Evolutionary conservation across 2,113 vertebrate species (phyloP).

Genomic region (Callionymus lyra): DNA sequence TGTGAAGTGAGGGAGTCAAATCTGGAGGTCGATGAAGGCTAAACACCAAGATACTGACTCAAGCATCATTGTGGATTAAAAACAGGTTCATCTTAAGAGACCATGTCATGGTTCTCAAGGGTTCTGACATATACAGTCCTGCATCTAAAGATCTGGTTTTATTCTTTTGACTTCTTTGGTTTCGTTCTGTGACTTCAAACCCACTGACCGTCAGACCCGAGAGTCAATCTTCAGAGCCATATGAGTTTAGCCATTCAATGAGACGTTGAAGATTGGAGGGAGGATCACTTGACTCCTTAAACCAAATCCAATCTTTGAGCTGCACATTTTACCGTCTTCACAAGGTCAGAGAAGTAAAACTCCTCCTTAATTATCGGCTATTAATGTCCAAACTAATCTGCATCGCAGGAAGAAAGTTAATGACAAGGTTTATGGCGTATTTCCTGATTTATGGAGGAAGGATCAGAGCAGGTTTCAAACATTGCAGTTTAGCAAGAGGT

Average conservation of each 20-base stretch:
- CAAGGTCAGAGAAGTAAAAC: conserved; percentile 48
- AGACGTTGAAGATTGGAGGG: conserved; percentile 21
- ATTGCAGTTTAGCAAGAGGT: conserved; percentile 17
- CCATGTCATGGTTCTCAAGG: too few relatives aligned
- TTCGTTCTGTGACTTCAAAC: not conserved
- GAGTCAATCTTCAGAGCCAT: conserved; percentile 28
- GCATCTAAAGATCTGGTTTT: too few relatives aligned
- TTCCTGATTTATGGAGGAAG: conserved; percentile 32
- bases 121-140: too few relatives aligned
- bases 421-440: conserved; percentile 42
- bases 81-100: too few relatives aligned
- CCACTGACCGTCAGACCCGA: conserved; percentile 6
- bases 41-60: too few relatives aligned
- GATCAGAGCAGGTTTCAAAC: conserved; percentile 28
- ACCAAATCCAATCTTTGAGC: conserved; percentile 38
- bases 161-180: too few relatives aligned
- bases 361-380: conserved; percentile 27
- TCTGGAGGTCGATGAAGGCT: too few relatives aligned
- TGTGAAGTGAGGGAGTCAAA: too few relatives aligned
- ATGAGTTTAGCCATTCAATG: conserved; percentile 32
- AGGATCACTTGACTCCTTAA: conserved; percentile 38
- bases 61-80: too few relatives aligned
- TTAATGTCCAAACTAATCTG: conserved; percentile 45
- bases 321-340: conserved; percentile 20
- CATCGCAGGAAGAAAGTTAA: conserved; percentile 39